Base-by-base conservation (phyloP, 2,113 vertebrate genomes). In the Cyprinodon brontotheroides region DNA sequence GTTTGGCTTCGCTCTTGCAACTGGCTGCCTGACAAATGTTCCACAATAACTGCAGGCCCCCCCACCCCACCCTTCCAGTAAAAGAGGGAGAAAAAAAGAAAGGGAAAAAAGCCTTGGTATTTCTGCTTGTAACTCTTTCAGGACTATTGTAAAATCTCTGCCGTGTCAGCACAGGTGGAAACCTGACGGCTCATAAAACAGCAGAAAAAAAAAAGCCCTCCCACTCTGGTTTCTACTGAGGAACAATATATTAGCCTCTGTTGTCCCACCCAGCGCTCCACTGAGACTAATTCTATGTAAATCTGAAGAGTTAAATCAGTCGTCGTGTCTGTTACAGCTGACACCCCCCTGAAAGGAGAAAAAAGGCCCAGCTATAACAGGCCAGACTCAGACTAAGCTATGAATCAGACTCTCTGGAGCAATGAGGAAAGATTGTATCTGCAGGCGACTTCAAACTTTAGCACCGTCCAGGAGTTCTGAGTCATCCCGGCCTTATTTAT, bases 21-120 rank as follows among this genome's bases (percentile, higher is more conserved):
- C 93, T 96, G 95, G 94, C 94, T 89, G 83, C 84, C 80, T 94
- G 95, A 95, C 94, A 97, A 94, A 94, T 79, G 89, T 86, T 92
- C 93, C 91, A 90, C 93, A 94, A 94, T 95, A 94, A 94, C 8
- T 4, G 76, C 68, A 36, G 68, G 69, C 88, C 50, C 94, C 87
- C 61, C 87, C 87, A 88, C 86, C 81, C 91, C 85, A 87, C 84
- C 84, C 87, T 91, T 90, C 88, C 86, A 87, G 79, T 85, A 85
- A 87, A 90, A 83, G 47, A 63, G 29, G 74, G n/a, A 50, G 69
- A 63, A 57, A 72, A 72, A 61, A 68, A 76, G 47, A 39, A 41
- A 65, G 15, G 4, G 5, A 47, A 61, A 78, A 70, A 57, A 47
- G 61, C 61, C 45, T 88, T 94, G 94, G 95, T 93, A 95, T 95